A percentile compares a stretch with the other conserved stretches of the same genome.
Conservation (phyloP, 1,140 invertebrate genomes). For the Rhizoglyphus robini region DNA sequence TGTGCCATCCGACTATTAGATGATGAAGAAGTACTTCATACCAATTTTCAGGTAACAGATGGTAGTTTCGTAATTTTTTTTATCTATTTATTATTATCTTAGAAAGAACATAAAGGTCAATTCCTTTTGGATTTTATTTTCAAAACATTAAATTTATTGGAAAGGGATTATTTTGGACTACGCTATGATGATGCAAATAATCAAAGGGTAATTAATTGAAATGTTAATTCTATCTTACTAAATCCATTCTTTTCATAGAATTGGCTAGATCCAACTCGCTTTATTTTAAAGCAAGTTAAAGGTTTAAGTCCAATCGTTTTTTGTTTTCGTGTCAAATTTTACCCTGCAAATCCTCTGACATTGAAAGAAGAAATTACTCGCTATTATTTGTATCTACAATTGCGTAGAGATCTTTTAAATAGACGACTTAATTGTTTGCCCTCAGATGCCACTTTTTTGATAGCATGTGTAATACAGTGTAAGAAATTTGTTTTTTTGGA, state of each 20-base stretch:
- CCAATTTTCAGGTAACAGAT: slow-evolving; percentile 72
- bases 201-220: slow-evolving; percentile 50
- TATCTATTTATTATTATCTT: slow-evolving; percentile 24
- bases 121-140: slow-evolving; percentile 85
- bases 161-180: slow-evolving; percentile 94
- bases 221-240: neutral
- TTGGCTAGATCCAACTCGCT: slow-evolving; percentile 86
- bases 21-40: slow-evolving; percentile 83
- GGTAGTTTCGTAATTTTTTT: neutral
- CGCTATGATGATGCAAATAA: slow-evolving; percentile 81
- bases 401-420: slow-evolving; percentile 84
- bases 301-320: slow-evolving; percentile 72
- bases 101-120: slow-evolving; percentile 85
- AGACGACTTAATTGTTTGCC: slow-evolving; percentile 77
- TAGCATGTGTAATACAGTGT: slow-evolving; percentile 73
- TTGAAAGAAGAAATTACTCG: slow-evolving; percentile 73
- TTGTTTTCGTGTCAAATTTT: slow-evolving; percentile 86
- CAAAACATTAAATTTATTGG: slow-evolving; percentile 76
- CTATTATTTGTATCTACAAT: slow-evolving; percentile 83
- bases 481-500: slow-evolving; percentile 14
- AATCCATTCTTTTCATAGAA: slow-evolving; percentile 46
- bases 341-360: slow-evolving; percentile 70
- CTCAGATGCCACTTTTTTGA: slow-evolving; percentile 72
- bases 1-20: slow-evolving; percentile 83
- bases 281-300: slow-evolving; percentile 87